Base-by-base conservation (phyloP, 2,797 vertebrate genomes). In the Hyperoplus lanceolatus region DNA sequence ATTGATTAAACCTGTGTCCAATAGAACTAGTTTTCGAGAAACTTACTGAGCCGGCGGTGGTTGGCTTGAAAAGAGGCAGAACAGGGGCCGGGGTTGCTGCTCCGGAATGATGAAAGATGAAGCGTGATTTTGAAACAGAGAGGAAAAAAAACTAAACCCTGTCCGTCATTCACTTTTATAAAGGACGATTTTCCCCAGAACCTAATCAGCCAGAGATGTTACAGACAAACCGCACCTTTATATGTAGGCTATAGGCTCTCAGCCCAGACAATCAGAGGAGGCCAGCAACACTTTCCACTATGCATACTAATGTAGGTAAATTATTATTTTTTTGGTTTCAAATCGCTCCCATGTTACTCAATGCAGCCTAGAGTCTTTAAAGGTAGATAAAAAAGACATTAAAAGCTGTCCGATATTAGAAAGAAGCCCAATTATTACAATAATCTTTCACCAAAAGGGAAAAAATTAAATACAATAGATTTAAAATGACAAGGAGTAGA, bases 251-350 rank as follows among this genome's bases (percentile, higher is more conserved):
- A 13, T 1, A 42, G 38, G 53, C 53, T 50, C 36, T 18, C 11
- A 10, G 11, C 4, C 0, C 1, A 46, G 51, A 55, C 11, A 21
- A 49, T 16, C 60, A 16, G 14, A 21, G 36, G 45, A 59, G 1
- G 29, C 45, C 54, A 66, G 62, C 48, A 53, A 51, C 45, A 42
- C 61, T 42, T 41, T 13, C 1, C 5, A 13, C 15, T 46, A 4
- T 46, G 41, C 49, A 67, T 60, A 39, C 15, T 53, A 45, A 74
- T 58, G 1, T 53, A 41, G 29, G 41, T 29, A 64, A 55, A 9
- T 18, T 18, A 21, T 42, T 7, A 41, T 46, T 46, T 5, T n/a
- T 8, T 0, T 21, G 8, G 39, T 41, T 13, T 38, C 14, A 18
- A 39, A n/a, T 68, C 3, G 46, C 10, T 56, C 15, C 29, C 6